These are phyloP conservation scores for Steinernema scapterisci DNA, from an alignment of 2,888 invertebrate genomes.

Conservation along the genomic window DNA sequence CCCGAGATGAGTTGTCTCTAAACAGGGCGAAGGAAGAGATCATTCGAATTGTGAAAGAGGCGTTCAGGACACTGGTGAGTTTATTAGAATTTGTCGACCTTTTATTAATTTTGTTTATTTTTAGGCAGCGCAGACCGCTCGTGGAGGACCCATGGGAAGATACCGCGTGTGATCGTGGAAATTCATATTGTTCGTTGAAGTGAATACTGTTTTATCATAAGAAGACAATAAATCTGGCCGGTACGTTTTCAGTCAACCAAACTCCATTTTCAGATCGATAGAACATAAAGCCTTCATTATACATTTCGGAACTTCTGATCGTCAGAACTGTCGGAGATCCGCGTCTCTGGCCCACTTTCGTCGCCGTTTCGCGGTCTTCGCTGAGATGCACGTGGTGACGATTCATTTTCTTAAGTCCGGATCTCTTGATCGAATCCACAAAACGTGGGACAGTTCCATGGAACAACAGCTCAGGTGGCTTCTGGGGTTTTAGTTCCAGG, in stretches of 20 bases:
- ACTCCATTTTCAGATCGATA: constrained; percentile 33
- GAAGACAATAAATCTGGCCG: constrained; percentile 19
- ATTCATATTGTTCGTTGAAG: background rate
- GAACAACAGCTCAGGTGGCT: constrained; percentile 30
- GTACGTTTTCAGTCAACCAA: constrained; percentile 35
- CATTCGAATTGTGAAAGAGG: constrained; percentile 94
- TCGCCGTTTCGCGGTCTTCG: constrained; percentile 32
- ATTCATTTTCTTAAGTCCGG: constrained; percentile 19
- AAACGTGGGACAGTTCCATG: constrained; percentile 35
- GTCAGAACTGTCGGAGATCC: constrained; percentile 24
- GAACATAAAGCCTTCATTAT: constrained; percentile 1
- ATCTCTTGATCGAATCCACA: constrained; percentile 25
- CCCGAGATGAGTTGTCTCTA: constrained; percentile 92
- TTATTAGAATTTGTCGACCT: background rate
- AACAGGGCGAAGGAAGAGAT: constrained; percentile 96
- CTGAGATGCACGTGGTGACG: constrained; percentile 37
- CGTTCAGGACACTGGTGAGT: constrained; percentile 80
- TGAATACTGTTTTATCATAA: background rate
- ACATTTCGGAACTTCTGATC: constrained; percentile 23
- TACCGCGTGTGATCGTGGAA: constrained; percentile 2
- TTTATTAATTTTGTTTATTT: background rate
- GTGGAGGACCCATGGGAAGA: constrained; percentile 15
- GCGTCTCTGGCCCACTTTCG: constrained; percentile 30
- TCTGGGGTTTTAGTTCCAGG: background rate
- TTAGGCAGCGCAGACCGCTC: background rate